phyloP scores from a whole-genome alignment of 2,888 invertebrate genomes.

The Coecobrya sp. region DNA sequence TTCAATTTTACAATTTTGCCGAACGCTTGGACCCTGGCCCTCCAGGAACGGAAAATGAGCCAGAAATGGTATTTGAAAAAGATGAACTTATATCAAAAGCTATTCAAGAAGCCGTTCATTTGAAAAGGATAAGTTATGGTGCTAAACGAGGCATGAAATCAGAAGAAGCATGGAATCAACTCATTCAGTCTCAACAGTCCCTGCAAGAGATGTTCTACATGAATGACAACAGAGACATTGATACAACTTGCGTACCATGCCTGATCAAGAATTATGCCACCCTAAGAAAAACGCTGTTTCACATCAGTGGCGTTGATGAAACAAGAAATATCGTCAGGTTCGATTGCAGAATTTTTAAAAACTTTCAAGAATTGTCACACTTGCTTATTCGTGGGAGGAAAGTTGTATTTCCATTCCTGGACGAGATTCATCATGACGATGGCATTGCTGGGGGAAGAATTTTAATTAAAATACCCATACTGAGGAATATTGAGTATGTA shows the following conservation, averaged over 20 bases:
- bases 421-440: not conserved
- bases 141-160: conserved; percentile 42
- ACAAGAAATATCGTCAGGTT: not conserved
- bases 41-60: conserved; percentile 21
- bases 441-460: not conserved
- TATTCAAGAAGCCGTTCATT: conserved; percentile 33
- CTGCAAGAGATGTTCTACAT: conserved; percentile 63
- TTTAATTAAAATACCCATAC: conserved; percentile 29
- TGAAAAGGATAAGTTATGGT: conserved; percentile 65
- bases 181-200: conserved; percentile 34
- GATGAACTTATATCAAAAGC: conserved; percentile 5
- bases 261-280: conserved; percentile 45
- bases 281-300: conserved; percentile 64
- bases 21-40: conserved; percentile 32
- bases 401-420: not conserved
- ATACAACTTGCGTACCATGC: conserved; percentile 41
- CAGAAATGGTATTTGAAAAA: not conserved
- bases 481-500: conserved; percentile 9
- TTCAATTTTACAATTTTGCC: conserved; percentile 49
- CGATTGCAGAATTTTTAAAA: conserved; percentile 51
- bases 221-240: conserved; percentile 52
- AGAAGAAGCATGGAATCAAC: conserved; percentile 54
- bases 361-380: conserved; percentile 44
- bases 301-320: conserved; percentile 64
- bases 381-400: conserved; percentile 65